phyloP scores from a whole-genome alignment of 2,113 vertebrate genomes.

The Puffinus mauretanicus region DNA sequence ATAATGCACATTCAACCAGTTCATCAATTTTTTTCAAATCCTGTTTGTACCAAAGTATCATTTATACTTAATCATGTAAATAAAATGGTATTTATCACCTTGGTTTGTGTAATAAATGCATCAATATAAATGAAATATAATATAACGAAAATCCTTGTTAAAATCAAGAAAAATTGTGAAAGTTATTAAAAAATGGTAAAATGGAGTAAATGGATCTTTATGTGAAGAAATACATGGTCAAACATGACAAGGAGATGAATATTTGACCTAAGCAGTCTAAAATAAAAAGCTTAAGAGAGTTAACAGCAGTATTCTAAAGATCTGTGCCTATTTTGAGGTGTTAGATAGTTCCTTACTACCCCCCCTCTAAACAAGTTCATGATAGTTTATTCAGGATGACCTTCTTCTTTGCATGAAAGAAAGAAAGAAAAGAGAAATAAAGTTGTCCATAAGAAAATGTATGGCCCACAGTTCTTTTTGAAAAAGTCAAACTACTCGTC shows the following conservation, averaged over 20 bases:
- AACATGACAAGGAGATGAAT: not conserved
- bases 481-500: not conserved
- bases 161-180: not conserved
- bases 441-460: not conserved
- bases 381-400: not conserved
- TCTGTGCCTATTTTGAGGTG: not conserved
- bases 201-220: not conserved
- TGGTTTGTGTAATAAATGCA: not conserved
- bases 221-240: not conserved
- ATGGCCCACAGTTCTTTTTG: not conserved
- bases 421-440: not conserved
- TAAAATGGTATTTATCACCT: not conserved
- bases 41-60: not conserved
- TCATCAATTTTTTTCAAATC: not conserved
- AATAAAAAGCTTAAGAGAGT: not conserved
- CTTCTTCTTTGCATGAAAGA: not conserved
- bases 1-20: not conserved
- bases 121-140: not conserved
- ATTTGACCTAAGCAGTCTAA: not conserved
- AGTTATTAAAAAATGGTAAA: not conserved
- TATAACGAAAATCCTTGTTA: not conserved
- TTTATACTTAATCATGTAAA: not conserved
- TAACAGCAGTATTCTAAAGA: not conserved
- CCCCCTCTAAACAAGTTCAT: not conserved
- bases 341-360: not conserved